A percentile compares a stretch with the other conserved stretches of the same genome.
Conservation (phyloP, 1,140 invertebrate genomes). For the Drosophila lacteicornis region DNA sequence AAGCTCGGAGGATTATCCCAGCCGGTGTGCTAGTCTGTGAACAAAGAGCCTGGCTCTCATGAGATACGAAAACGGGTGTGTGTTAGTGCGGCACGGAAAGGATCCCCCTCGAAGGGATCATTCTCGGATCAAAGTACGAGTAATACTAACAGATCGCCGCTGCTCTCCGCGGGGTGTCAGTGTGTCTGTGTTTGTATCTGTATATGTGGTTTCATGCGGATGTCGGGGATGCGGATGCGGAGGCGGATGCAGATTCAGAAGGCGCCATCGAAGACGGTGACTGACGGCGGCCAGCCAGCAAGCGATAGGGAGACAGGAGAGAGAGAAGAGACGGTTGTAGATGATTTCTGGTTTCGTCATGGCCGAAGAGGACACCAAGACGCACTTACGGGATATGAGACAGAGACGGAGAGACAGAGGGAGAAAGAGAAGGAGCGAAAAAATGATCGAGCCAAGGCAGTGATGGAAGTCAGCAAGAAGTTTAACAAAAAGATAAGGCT, state of each 20-base stretch:
- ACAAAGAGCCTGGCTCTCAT: background rate
- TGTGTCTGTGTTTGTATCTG: slow-evolving; percentile 58
- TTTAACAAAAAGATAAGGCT: no score
- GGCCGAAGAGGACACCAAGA: slow-evolving; percentile 40
- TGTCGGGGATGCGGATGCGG: slow-evolving; percentile 10
- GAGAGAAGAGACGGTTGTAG: slow-evolving; percentile 47
- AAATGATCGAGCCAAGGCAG: slow-evolving; percentile 29
- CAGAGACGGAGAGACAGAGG: slow-evolving; percentile 17
- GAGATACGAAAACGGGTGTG: slow-evolving; percentile 7
- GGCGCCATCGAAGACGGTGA: slow-evolving; percentile 71
- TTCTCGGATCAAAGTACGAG: slow-evolving; percentile 1
- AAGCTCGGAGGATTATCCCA: slow-evolving; percentile 16
- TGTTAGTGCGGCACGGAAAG: slow-evolving; percentile 12
- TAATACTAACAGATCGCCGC: slow-evolving; percentile 53
- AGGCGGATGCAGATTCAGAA: slow-evolving; percentile 49
- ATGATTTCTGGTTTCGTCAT: slow-evolving; percentile 43
- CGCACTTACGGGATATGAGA: slow-evolving; percentile 39
- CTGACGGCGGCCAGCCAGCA: slow-evolving; percentile 53
- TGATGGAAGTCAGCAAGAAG: slow-evolving; percentile 11
- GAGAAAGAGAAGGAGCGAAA: slow-evolving; percentile 10
- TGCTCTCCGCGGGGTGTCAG: slow-evolving; percentile 34
- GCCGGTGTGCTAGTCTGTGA: slow-evolving; percentile 27
- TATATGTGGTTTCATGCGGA: slow-evolving; percentile 40
- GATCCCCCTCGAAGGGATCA: background rate
- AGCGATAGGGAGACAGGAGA: slow-evolving; percentile 39